Base-by-base conservation (phyloP, 2,797 vertebrate genomes). In the Parambassis ranga region DNA sequence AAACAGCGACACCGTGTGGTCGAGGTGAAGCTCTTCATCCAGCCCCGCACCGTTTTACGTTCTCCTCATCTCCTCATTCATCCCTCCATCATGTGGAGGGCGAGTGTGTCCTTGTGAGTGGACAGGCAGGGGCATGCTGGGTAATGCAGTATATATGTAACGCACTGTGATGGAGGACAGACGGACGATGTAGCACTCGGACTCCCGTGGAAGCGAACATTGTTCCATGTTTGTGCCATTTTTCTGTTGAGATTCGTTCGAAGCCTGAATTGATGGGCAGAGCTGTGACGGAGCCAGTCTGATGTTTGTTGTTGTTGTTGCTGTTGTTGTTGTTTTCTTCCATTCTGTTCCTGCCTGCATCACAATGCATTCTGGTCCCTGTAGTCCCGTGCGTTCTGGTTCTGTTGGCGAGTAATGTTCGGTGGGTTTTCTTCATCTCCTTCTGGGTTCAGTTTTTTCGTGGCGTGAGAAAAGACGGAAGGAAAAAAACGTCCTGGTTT, bases 361-460 rank as follows among this genome's bases (percentile, higher is more conserved):
- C 85, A 86, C 83, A 75, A 84, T 88, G 83, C 89, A 91, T 91
- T 87, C 83, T 89, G 87, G 88, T 91, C 85, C 80, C 78, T 87
- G 86, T 90, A 89, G 88, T 93, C 84, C 80, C 79, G 82, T 91
- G 74, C 50, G 68, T 75, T 57, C 65, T 49, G 61, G 53, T 69
- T 58, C 44, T 23, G 58, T 66, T 65, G 53, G 15, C 19, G 23
- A 28, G 16, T 59, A 14, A 46, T 6, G 11, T 46, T 31, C 3
- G 7, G 37, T 71, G 50, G 49, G 31, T 70, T 51, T 19, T 52
- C 55, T 13, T 86, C 48, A 27, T 68, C 46, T 33, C 44, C 62
- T 81, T 84, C 74, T 75, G 42, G 38, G 81, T 72, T 58, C 70
- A 14, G 56, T 78, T 83, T 87, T 83, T n/a, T 82, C 1, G 55